A percentile compares a stretch with the other conserved stretches of the same genome.
phyloP scores from a whole-genome alignment of 2,888 invertebrate genomes.

The Drosophila setosimentum region DNA sequence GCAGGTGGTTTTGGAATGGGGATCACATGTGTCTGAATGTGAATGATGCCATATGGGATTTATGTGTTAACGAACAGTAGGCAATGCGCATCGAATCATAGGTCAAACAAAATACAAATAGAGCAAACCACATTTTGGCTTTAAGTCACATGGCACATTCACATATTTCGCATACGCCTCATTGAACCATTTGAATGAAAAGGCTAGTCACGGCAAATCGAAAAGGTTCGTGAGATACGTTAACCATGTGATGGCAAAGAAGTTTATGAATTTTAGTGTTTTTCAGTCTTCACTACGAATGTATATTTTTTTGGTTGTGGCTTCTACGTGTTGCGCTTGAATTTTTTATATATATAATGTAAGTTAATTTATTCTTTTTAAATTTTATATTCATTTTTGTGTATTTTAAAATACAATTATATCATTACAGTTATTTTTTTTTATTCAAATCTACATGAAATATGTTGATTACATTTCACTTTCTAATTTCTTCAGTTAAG shows the following conservation, averaged over 20 bases:
- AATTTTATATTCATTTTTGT: neutral
- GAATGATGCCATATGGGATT: constrained; percentile 40
- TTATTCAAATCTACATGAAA: neutral
- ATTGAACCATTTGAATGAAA: constrained; percentile 20
- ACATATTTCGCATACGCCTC: constrained; percentile 38
- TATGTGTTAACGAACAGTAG: constrained; percentile 43
- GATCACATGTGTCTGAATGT: constrained; percentile 38
- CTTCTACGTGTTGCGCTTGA: neutral
- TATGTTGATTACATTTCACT: neutral
- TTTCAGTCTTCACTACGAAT: neutral
- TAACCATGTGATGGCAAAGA: neutral
- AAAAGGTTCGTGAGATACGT: neutral
- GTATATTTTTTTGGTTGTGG: neutral
- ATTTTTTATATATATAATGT: too few species aligned
- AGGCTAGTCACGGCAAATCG: neutral
- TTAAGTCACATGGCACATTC: constrained; percentile 18
- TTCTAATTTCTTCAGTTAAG: neutral
- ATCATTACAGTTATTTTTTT: neutral
- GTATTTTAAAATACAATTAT: neutral
- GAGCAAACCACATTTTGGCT: constrained; percentile 1
- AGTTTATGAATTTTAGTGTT: neutral
- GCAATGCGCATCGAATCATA: constrained; percentile 29
- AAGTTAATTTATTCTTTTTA: neutral
- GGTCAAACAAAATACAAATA: constrained; percentile 2
- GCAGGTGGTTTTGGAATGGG: constrained; percentile 11